Percentiles rank a stretch among this genome's conserved stretches.
Evolutionary conservation across 2,888 invertebrate species (phyloP).

Genomic region (Adelognathus sp.): DNA sequence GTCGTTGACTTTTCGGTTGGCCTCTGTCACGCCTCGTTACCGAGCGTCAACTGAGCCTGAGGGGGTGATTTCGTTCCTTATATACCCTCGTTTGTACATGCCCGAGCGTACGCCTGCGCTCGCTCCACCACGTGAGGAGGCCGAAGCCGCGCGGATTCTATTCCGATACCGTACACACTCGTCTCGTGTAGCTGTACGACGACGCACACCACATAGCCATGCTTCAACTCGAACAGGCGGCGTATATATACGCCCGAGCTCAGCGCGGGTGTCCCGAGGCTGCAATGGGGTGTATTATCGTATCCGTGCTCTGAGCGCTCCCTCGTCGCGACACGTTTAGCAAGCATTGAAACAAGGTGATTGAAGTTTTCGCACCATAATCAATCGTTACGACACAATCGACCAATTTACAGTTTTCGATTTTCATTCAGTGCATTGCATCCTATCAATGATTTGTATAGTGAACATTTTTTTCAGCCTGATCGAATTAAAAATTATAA

Average conservation of each 20-base stretch:
- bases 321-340: not conserved
- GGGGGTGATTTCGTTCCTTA: slow-evolving; percentile 66
- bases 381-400: not conserved
- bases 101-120: slow-evolving; percentile 59
- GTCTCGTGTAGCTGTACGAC: no score
- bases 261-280: not conserved
- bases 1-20: slow-evolving; percentile 4
- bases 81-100: slow-evolving; percentile 66
- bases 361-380: not conserved
- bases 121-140: slow-evolving; percentile 56
- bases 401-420: not conserved
- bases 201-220: no score
- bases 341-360: not conserved
- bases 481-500: no score
- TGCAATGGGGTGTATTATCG: not conserved
- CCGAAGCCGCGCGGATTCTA: slow-evolving; percentile 24
- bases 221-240: no score
- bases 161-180: slow-evolving; percentile 38
- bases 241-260: not conserved
- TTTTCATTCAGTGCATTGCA: not conserved
- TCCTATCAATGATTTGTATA: no score
- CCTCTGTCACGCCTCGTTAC: slow-evolving; percentile 41
- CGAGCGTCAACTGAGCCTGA: slow-evolving; percentile 70
- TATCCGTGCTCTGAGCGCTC: not conserved
- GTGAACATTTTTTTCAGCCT: no score